Evolutionary conservation across 1,140 invertebrate species (phyloP), one percentile per base, ranked within the genome.

Genomic region (Lysiphlebus fabarum): DNA sequence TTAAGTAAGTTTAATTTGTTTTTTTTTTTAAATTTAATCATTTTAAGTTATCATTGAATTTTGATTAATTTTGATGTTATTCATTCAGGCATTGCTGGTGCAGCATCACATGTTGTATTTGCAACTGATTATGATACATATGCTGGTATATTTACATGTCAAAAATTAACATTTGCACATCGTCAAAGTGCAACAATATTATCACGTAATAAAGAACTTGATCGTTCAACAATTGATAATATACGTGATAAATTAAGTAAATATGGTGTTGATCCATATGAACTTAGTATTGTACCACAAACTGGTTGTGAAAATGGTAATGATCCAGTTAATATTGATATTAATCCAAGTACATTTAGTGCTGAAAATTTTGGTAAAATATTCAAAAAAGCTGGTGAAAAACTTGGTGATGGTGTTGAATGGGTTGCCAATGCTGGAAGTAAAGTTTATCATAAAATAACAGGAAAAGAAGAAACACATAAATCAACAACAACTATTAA

Each of bases 81-180:
- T 47, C 11, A 73, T 79, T 6, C 68, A 91, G 90, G 84, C 17
- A 79, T 91, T 37, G 88, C 87, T 4, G 90, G 90, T 5, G 85
- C 82, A 43, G 87, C 89, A 0, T 85, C 85, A 8, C 91, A 90
- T 70, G 85, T 86, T 1, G 79, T 92, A 0, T 83, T 92, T 64
- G 78, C 82, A 49, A 91, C 90, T 0, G 90, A 93, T 69, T 92
- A 92, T 64, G 76, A 77, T 0, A 86, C 77, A 2, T 91, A 89
- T 67, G 90, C 89, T 5, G 89, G 83, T 1, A 82, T 92, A 12
- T 92, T 89, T 72, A 89, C 88, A 0, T 93, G 91, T 63, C 91
- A 93, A 74, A 89, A 86, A 70, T 65, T 92, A 11, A 76, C 81
- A 1, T 86, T 91, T 59, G 86, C 85, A 1, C 86, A 92, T 72